Percentiles rank a stretch among this genome's conserved stretches.
Conservation (phyloP, 2,888 invertebrate species). For the Netelia fuscicornis region DNA sequence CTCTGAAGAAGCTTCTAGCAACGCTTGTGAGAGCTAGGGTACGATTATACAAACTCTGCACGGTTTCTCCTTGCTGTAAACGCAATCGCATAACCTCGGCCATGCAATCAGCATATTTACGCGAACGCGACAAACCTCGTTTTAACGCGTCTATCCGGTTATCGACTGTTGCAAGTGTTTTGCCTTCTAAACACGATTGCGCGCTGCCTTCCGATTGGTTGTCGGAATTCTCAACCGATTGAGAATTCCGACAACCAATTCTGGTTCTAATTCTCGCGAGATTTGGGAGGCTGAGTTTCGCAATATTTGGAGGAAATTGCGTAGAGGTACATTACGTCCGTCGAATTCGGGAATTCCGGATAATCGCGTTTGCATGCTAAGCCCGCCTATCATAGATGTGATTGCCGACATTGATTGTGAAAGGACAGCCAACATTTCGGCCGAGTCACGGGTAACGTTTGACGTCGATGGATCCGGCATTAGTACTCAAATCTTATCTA, state of each 20-base stretch:
- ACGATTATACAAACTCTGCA: not conserved
- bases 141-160: not conserved
- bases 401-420: no score
- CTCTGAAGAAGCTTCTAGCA: not conserved
- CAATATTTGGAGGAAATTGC: slow-evolving; percentile 18
- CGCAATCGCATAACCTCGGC: not conserved
- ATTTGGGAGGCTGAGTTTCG: not conserved
- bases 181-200: not conserved
- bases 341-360: not conserved
- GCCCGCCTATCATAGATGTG: not conserved
- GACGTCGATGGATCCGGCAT: no score
- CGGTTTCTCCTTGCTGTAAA: not conserved
- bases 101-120: slow-evolving; percentile 2
- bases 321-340: not conserved
- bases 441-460: no score
- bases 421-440: no score
- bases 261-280: not conserved
- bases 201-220: no score
- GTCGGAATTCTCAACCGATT: not conserved
- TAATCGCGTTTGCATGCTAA: not conserved
- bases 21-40: not conserved
- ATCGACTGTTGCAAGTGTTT: not conserved
- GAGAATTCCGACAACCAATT: slow-evolving; percentile 1
- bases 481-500: no score
- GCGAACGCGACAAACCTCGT: not conserved